phyloP scores from a whole-genome alignment of 2,113 vertebrate genomes.

The Pitta sordida region DNA sequence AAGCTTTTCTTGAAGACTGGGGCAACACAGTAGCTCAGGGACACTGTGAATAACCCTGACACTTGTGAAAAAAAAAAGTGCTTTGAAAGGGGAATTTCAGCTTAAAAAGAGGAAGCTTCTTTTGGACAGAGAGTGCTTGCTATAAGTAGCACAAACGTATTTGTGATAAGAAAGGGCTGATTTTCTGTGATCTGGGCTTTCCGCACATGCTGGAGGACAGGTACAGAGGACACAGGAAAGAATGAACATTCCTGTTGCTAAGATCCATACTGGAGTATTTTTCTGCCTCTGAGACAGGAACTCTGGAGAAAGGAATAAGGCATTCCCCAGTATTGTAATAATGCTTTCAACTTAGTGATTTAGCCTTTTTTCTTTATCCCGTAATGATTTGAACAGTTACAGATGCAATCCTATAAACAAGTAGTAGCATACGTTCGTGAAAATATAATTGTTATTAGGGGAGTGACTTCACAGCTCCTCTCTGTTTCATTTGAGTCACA shows the following conservation, averaged over 20 bases:
- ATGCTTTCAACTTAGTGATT: background rate
- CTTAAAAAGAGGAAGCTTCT: constrained; percentile 39
- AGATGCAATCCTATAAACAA: background rate
- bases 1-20: background rate
- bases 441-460: background rate
- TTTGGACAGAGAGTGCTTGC: background rate
- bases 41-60: background rate
- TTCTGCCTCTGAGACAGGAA: background rate
- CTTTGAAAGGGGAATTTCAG: constrained; percentile 50
- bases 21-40: background rate
- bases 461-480: background rate
- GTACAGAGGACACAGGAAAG: background rate
- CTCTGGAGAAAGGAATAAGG: background rate
- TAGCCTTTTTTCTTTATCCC: background rate
- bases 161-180: background rate
- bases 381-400: background rate
- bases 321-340: background rate
- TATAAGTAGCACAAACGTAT: background rate
- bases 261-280: background rate
- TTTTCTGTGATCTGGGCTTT: background rate
- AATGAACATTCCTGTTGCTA: background rate
- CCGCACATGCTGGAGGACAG: background rate
- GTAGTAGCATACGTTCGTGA: background rate
- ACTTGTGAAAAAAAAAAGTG: background rate
- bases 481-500: background rate